Percentiles rank a stretch among this genome's conserved stretches.
Evolutionary conservation across 2,113 vertebrate species (phyloP).

Genomic region (Etia nguti): DNA sequence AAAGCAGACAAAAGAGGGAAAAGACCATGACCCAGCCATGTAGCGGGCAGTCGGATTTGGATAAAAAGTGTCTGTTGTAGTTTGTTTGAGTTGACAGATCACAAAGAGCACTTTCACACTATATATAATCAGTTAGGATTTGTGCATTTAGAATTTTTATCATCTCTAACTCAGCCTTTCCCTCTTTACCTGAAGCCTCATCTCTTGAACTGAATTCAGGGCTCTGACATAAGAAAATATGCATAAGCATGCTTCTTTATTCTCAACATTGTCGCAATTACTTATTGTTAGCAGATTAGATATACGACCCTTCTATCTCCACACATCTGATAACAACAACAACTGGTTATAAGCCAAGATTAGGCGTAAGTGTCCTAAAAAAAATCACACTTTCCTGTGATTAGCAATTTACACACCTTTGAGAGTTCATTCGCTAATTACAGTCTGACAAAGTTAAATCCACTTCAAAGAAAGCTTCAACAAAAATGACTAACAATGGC

Average conservation of each 20-base stretch:
- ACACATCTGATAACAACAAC: background rate
- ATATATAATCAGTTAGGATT: background rate
- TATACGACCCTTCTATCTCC: background rate
- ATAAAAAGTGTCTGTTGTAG: background rate
- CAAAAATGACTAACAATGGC: background rate
- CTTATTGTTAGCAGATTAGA: background rate
- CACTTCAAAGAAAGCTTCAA: fast-evolving
- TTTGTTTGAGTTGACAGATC: background rate
- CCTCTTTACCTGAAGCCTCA: fast-evolving
- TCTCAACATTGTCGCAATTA: background rate
- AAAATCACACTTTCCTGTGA: background rate
- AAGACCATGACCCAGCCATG: background rate
- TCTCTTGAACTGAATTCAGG: background rate
- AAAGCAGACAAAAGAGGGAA: background rate
- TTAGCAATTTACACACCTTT: background rate
- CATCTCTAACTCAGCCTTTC: fast-evolving
- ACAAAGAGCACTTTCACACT: background rate
- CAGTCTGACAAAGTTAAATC: background rate
- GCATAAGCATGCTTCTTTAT: background rate
- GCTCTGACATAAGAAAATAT: background rate
- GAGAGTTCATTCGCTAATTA: background rate
- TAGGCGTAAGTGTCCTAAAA: background rate
- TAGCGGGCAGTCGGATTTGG: background rate
- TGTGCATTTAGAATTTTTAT: background rate
- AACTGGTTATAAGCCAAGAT: background rate